Conservation (phyloP, 1,140 invertebrate species). For the Chironomus striatipennis region DNA sequence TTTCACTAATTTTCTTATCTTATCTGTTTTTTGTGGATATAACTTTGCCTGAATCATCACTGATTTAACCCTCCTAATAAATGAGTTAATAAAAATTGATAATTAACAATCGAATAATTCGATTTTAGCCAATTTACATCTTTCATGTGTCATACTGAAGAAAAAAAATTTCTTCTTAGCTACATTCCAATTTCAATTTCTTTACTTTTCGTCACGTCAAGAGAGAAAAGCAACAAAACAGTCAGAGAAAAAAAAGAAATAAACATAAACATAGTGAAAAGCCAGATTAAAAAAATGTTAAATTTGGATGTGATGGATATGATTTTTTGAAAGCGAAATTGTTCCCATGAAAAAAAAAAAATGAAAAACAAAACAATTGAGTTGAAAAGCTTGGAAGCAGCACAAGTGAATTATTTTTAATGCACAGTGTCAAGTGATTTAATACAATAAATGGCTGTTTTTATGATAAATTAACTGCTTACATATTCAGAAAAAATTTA, state of each 20-base stretch:
- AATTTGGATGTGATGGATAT: not conserved
- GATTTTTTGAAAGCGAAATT: constrained; percentile 13
- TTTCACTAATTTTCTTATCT: not conserved
- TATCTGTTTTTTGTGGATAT: not conserved
- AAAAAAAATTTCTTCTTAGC: not conserved
- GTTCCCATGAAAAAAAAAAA: not conserved
- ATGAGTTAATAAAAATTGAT: not conserved
- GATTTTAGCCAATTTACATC: not conserved
- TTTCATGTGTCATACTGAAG: not conserved
- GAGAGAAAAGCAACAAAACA: not conserved
- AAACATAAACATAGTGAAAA: constrained; percentile 1
- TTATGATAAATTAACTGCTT: no score
- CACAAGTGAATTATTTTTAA: no score
- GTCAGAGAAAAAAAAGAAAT: not conserved
- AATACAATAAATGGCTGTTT: no score
- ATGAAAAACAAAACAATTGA: not conserved
- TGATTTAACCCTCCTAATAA: not conserved
- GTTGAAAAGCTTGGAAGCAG: no score
- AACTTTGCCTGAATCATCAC: not conserved
- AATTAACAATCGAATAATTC: not conserved
- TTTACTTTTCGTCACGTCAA: no score
- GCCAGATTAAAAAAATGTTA: not conserved
- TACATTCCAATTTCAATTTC: no score
- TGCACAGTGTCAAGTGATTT: no score
- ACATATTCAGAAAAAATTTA: no score